Evolutionary conservation across 2,113 vertebrate species (phyloP).

Genomic region (Aptenodytes forsteri): DNA sequence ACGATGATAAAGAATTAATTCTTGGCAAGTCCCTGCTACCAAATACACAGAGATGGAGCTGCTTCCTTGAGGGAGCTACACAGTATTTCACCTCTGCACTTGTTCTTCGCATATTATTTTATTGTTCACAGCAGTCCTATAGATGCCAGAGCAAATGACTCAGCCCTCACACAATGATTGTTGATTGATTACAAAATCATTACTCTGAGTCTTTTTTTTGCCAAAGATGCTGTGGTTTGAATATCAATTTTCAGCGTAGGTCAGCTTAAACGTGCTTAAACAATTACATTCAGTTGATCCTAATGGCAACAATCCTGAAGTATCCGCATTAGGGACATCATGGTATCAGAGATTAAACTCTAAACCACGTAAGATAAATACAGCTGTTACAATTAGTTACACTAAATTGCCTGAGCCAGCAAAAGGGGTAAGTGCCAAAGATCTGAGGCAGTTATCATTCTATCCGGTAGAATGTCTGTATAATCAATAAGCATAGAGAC

Average conservation of each 20-base stretch:
- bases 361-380: conserved; percentile 28
- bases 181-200: background rate
- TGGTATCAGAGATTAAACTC: conserved; percentile 10
- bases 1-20: background rate
- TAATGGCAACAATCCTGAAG: background rate
- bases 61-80: background rate
- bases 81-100: background rate
- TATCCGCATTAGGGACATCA: background rate
- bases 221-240: background rate
- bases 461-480: background rate
- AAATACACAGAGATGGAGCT: background rate
- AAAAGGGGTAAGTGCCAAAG: background rate
- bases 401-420: conserved; percentile 25
- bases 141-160: background rate
- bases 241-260: background rate
- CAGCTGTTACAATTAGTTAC: conserved; percentile 55
- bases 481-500: background rate
- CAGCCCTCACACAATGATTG: background rate
- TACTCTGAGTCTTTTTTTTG: background rate
- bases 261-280: conserved; percentile 16
- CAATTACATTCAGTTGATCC: background rate
- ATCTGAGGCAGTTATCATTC: conserved; percentile 8
- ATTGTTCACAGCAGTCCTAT: background rate
- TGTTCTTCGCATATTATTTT: background rate
- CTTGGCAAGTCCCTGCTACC: background rate